A percentile compares a stretch with the other conserved stretches of the same genome.
phyloP scores from a whole-genome alignment of 2,797 vertebrate genomes.

The Pampus argenteus region DNA sequence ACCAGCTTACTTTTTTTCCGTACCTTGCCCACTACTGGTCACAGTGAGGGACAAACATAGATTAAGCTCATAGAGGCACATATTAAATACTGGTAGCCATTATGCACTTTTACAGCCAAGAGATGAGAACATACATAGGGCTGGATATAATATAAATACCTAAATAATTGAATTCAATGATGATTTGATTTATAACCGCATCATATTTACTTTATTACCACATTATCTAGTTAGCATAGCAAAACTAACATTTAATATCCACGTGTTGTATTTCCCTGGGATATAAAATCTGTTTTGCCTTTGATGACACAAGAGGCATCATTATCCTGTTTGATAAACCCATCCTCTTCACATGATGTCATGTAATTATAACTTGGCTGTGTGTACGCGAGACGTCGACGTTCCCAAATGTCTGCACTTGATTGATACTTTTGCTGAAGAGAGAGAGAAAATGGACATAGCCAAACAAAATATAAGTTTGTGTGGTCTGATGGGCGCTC shows the following conservation, averaged over 20 bases:
- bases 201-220: conserved; percentile 20
- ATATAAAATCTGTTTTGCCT: conserved; percentile 17
- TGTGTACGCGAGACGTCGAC: conserved; percentile 11
- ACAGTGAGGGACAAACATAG: conserved; percentile 12
- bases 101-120: not conserved
- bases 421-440: conserved; percentile 39
- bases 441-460: conserved; percentile 18
- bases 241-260: conserved; percentile 34
- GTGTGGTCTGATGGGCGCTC: conserved; percentile 17
- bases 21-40: conserved; percentile 19
- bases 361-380: conserved; percentile 36
- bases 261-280: conserved; percentile 21
- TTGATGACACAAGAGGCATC: conserved; percentile 34
- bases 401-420: conserved; percentile 19
- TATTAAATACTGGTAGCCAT: not conserved
- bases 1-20: conserved; percentile 13
- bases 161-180: not conserved
- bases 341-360: conserved; percentile 24
- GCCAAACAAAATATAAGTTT: not conserved
- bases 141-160: not conserved
- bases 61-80: not conserved
- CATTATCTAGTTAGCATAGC: conserved; percentile 7
- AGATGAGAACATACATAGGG: not conserved
- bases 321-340: conserved; percentile 34
- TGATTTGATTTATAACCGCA: conserved; percentile 12